These are phyloP conservation scores for Falco cherrug DNA, from an alignment of 2,797 vertebrate genomes.

Conservation along the genomic window DNA sequence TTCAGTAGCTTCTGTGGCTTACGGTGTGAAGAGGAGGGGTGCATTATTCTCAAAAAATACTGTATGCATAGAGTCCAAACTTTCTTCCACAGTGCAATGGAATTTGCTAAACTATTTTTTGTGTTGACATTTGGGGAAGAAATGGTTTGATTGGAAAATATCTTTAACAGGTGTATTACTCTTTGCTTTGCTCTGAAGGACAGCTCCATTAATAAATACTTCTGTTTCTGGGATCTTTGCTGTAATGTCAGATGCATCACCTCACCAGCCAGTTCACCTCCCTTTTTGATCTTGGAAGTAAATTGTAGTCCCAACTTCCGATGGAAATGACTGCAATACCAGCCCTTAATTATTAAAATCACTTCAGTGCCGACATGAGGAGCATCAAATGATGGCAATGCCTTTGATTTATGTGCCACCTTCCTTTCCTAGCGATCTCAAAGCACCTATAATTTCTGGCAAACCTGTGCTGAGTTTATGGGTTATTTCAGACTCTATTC, in stretches of 20 bases:
- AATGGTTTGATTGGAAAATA: background rate
- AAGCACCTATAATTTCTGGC: constrained; percentile 52
- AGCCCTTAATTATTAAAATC: constrained; percentile 36
- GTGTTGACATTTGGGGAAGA: background rate
- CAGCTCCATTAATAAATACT: constrained; percentile 11
- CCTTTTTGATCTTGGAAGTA: constrained; percentile 31
- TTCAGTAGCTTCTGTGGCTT: background rate
- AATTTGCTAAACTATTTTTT: background rate
- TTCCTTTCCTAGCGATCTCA: constrained; percentile 51
- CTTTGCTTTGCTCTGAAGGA: constrained; percentile 16
- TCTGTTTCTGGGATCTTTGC: background rate
- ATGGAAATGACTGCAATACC: background rate
- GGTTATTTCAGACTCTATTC: constrained; percentile 32
- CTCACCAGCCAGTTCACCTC: constrained; percentile 10
- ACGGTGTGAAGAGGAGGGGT: accelerated
- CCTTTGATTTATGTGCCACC: constrained; percentile 50
- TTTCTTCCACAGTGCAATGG: background rate
- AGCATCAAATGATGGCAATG: constrained; percentile 9
- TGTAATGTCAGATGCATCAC: background rate
- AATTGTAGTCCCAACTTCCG: background rate
- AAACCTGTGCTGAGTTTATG: constrained; percentile 35
- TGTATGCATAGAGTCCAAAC: background rate
- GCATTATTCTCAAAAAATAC: background rate
- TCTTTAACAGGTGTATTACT: background rate
- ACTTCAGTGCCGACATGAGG: constrained; percentile 17